Conservation (phyloP, 2,888 invertebrate genomes). For the Drosophila niveifrons region DNA sequence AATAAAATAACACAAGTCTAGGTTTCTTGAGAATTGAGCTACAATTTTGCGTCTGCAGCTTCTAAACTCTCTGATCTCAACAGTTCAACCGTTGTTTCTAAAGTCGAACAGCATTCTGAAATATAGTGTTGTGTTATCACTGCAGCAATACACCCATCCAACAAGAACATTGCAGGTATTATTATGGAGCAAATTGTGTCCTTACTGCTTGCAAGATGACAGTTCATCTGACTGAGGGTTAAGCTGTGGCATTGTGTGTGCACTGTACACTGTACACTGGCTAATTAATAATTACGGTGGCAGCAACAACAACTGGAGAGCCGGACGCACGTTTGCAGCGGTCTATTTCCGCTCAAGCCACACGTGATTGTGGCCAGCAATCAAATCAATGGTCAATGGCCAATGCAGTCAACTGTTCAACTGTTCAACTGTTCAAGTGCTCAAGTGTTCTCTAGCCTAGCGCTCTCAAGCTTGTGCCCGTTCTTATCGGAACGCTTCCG, state of each 20-base stretch:
- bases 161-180: too few species aligned
- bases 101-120: too few species aligned
- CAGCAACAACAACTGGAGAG: not conserved
- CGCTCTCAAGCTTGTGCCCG: constrained; percentile 14
- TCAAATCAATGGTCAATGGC: constrained; percentile 6
- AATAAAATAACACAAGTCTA: too few species aligned
- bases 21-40: too few species aligned
- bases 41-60: too few species aligned
- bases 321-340: constrained; percentile 50
- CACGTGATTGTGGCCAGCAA: constrained; percentile 27
- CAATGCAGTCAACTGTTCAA: constrained; percentile 2
- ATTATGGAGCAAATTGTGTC: constrained; percentile 10
- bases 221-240: not conserved
- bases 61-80: too few species aligned
- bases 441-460: not conserved
- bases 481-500: constrained; percentile 63
- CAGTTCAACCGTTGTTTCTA: too few species aligned
- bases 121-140: too few species aligned
- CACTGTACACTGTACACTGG: not conserved
- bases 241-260: not conserved
- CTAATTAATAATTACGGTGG: constrained; percentile 28
- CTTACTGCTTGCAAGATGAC: constrained; percentile 1
- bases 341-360: constrained; percentile 35
- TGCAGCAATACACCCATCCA: too few species aligned
- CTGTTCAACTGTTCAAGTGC: not conserved